A percentile compares a stretch with the other conserved stretches of the same genome.
Conservation (phyloP, 2,113 vertebrate genomes). For the Daboia siamensis region DNA sequence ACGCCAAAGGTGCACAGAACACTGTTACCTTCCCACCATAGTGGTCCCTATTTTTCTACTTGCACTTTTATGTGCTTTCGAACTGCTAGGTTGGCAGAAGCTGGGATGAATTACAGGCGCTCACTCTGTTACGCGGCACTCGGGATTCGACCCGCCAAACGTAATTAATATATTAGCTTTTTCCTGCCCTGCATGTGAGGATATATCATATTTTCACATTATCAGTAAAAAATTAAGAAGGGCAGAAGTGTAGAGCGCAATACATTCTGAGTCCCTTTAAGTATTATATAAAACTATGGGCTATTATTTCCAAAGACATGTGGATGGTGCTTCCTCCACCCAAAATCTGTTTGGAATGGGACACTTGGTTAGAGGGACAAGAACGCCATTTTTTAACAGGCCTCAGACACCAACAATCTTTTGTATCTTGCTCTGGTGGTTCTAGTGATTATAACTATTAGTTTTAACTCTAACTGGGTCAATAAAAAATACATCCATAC, state of each 20-base stretch:
- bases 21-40: too few species aligned
- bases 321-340: not conserved
- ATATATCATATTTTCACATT: not conserved
- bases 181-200: not conserved
- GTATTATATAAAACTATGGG: not conserved
- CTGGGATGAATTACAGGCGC: too few species aligned
- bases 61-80: too few species aligned
- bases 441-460: not conserved
- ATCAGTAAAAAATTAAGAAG: not conserved
- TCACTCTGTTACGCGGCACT: too few species aligned
- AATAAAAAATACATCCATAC: not conserved
- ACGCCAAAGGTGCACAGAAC: too few species aligned
- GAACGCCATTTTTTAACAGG: not conserved
- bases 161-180: not conserved
- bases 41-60: too few species aligned
- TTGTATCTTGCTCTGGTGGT: not conserved
- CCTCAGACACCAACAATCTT: not conserved
- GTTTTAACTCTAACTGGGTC: not conserved
- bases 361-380: too few species aligned
- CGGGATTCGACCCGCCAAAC: too few species aligned
- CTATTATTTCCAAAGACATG: not conserved
- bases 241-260: not conserved
- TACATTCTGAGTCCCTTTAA: not conserved
- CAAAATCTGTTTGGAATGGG: not conserved
- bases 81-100: too few species aligned